Percentiles rank a stretch among this genome's conserved stretches.
Evolutionary conservation across 2,888 invertebrate species (phyloP).

Genomic region (Fabriciana adippe): DNA sequence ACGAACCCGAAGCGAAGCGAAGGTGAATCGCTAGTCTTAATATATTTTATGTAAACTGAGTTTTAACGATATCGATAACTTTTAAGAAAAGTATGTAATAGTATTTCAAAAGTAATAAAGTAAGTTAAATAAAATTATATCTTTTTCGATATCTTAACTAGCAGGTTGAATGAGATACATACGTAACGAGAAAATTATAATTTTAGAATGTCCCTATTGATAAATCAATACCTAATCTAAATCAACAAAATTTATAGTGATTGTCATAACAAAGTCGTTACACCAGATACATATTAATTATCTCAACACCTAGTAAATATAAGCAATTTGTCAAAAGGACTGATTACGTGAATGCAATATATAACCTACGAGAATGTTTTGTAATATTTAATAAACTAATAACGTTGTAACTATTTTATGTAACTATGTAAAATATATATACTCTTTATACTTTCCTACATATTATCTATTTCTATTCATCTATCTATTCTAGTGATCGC

Average conservation of each 20-base stretch:
- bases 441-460: background rate
- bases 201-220: constrained; percentile 23
- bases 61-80: background rate
- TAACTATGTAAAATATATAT: background rate
- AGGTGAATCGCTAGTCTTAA: no score
- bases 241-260: constrained; percentile 29
- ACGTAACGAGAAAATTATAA: constrained; percentile 15
- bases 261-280: constrained; percentile 41
- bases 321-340: constrained; percentile 24
- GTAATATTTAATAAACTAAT: constrained; percentile 1
- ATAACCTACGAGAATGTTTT: background rate
- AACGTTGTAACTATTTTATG: background rate
- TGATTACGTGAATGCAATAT: constrained; percentile 11
- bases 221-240: constrained; percentile 22
- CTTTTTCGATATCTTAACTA: constrained; percentile 12
- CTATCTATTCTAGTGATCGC: no score
- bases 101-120: background rate
- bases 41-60: no score
- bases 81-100: background rate
- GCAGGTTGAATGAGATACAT: background rate
- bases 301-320: constrained; percentile 42
- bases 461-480: no score
- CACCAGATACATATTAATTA: constrained; percentile 54
- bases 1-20: no score
- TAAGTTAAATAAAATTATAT: constrained; percentile 8